phyloP scores from a whole-genome alignment of 2,888 invertebrate genomes.

The Phyllotreta striolata region DNA sequence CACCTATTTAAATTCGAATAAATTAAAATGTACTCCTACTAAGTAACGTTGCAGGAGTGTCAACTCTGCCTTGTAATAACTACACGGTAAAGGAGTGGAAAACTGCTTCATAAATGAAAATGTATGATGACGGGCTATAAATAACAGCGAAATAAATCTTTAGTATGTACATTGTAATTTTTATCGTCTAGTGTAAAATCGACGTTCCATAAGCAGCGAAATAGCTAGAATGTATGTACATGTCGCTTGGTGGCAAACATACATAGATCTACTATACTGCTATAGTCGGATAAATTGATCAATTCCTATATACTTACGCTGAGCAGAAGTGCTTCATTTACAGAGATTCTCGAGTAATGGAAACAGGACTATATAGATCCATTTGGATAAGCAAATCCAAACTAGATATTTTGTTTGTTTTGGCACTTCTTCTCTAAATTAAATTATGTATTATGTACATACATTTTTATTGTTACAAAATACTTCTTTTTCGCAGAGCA shows the following conservation, averaged over 20 bases:
- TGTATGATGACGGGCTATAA: conserved; percentile 13
- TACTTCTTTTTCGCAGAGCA: too few relatives aligned
- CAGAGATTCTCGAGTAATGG: too few relatives aligned
- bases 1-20: too few relatives aligned
- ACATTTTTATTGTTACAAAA: too few relatives aligned
- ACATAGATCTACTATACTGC: too few relatives aligned
- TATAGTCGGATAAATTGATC: background rate
- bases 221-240: background rate
- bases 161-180: conserved; percentile 24
- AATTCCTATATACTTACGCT: background rate
- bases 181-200: conserved; percentile 12
- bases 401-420: too few relatives aligned
- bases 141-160: conserved; percentile 18
- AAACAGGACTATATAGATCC: too few relatives aligned
- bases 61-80: background rate
- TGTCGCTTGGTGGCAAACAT: too few relatives aligned
- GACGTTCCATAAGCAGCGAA: conserved; percentile 6
- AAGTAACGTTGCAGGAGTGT: conserved; percentile 3
- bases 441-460: too few relatives aligned
- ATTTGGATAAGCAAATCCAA: too few relatives aligned
- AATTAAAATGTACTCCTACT: too few relatives aligned
- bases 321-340: background rate
- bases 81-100: conserved; percentile 12
- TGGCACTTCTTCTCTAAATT: too few relatives aligned
- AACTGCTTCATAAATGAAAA: conserved; percentile 10